Evolutionary conservation across 2,797 vertebrate genomes (phyloP).

Genomic region (Vipera ursinii): DNA sequence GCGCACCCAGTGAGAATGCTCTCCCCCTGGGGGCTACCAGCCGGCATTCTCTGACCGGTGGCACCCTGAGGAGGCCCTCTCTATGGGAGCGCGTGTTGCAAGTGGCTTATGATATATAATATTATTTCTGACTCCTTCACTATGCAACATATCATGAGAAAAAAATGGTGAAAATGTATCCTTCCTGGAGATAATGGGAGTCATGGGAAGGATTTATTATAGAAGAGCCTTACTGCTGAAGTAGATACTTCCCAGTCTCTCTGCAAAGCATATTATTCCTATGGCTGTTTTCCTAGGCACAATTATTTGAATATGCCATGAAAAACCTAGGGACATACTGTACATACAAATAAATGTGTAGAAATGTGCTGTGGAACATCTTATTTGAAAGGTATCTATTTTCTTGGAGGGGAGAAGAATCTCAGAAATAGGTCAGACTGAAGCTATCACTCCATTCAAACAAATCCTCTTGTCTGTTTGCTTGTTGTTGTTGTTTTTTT

Average conservation of each 20-base stretch:
- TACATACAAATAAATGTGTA: not conserved
- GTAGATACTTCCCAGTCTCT: slow-evolving; percentile 27
- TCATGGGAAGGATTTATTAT: not conserved
- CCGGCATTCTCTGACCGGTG: no score
- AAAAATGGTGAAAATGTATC: not conserved
- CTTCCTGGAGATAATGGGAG: not conserved
- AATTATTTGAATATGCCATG: not conserved
- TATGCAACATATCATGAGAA: slow-evolving; percentile 50
- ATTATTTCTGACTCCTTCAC: slow-evolving; percentile 63
- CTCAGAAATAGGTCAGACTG: not conserved
- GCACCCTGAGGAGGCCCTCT: no score
- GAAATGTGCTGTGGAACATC: not conserved
- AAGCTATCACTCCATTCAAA: not conserved
- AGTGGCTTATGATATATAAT: slow-evolving; percentile 61
- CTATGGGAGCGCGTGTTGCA: no score
- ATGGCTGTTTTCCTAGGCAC: not conserved
- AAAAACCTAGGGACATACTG: not conserved
- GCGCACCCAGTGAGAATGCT: no score
- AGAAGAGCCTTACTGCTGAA: slow-evolving; percentile 13
- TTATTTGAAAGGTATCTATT: not conserved
- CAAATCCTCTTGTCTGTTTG: not conserved
- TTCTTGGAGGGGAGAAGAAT: not conserved
- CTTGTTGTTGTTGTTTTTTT: not conserved
- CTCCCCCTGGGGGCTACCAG: no score
- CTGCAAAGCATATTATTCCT: not conserved